Evolutionary conservation across 2,888 invertebrate species (phyloP), one percentile per base, ranked within the genome.

Genomic region (Acanthopleura granulata): DNA sequence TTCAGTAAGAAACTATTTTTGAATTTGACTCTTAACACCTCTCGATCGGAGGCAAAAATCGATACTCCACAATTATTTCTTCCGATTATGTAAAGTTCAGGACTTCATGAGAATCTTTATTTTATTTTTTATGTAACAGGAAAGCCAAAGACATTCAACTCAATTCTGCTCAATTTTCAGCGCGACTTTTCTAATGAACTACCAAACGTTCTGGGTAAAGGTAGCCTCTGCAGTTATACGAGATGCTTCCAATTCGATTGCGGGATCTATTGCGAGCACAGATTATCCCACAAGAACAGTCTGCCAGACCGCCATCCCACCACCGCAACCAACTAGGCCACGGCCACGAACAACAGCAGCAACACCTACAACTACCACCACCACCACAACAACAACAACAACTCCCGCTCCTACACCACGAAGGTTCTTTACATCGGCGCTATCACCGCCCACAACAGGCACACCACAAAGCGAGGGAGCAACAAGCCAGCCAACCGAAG

Each of bases 181-280:
- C 57, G 83, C 84, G 1, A 83, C 85, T 0, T 81, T 86, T 62
- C 83, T 85, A 1, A 79, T 84, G 75, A 77, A 80, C 15, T 82
- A 77, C 69, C 81, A 74, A 18, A 83, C 79, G 27, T 84, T 79
- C 76, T 86, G 86, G 86, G 80, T 81, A 12, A 81, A 78, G 14
- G 82, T 85, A 12, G 81, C 83, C 66, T 86, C 86, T 1, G 85
- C 84, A 11, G 83, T 86, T n/a, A 80, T 86, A 14, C 81, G 80
- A 73, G 86, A 85, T 74, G 79, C 80, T 27, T 70, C 27, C 25
- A 27, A 6, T 6, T 6, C 27, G 27, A 12, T 27, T 27, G 16
- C 12, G 25, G 29, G 25, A 16, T 6, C 18, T 25, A 15, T 1
- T 22, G 66, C 6, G 15, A 22, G 16, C 27, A 25, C 3, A 1